Conservation (phyloP, 2,797 vertebrate species). For the Cheirogaleus major region DNA sequence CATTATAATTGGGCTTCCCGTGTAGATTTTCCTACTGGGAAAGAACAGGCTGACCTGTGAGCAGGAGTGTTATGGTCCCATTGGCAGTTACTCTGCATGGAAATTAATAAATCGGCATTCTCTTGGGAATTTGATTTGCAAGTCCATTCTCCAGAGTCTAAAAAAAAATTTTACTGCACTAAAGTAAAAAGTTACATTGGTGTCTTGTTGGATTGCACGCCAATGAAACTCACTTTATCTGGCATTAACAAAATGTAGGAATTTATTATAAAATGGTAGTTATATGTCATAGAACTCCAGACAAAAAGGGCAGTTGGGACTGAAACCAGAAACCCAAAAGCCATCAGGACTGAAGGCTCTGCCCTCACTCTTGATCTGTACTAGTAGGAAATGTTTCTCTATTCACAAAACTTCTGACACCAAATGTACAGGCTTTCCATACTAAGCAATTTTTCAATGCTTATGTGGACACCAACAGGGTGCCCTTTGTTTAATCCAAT, state of each 20-base stretch:
- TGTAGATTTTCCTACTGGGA: constrained; percentile 44
- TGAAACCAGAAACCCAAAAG: background rate
- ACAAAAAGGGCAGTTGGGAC: background rate
- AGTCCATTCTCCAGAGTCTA: constrained; percentile 6
- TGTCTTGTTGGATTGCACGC: background rate
- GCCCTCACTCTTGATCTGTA: background rate
- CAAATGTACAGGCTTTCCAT: background rate
- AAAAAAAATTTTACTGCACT: background rate
- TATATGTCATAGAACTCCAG: background rate
- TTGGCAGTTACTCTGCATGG: background rate
- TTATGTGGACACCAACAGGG: background rate
- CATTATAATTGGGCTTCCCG: constrained; percentile 31
- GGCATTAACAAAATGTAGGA: background rate
- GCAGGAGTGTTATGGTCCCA: background rate
- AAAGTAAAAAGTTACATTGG: background rate
- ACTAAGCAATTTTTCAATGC: background rate
- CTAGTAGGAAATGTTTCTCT: background rate
- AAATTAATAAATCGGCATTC: constrained; percentile 62
- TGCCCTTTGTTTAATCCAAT: background rate
- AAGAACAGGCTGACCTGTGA: constrained; percentile 53
- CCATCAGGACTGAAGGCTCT: background rate
- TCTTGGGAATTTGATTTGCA: constrained; percentile 32
- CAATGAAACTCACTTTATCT: background rate
- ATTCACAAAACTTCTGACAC: background rate
- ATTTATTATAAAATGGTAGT: background rate